Conservation (phyloP, 2,888 invertebrate genomes). For the Microchrysa polita region DNA sequence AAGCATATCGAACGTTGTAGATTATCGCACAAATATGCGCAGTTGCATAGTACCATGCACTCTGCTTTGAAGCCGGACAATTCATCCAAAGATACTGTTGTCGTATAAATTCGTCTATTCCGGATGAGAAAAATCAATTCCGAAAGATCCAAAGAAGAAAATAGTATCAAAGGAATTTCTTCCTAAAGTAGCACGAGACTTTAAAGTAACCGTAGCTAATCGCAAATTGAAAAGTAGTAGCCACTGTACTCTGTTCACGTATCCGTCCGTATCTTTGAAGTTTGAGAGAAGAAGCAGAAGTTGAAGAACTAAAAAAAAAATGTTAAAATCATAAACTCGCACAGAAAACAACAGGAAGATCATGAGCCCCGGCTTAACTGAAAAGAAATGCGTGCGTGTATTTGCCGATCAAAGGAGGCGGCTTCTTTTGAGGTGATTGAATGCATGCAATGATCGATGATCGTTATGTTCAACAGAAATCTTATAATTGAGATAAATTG, state of each 20-base stretch:
- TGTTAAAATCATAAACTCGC: background rate
- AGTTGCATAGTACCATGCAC: background rate
- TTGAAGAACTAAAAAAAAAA: too few species aligned
- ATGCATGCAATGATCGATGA: slow-evolving; percentile 43
- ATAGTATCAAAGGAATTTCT: too few species aligned
- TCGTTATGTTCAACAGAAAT: slow-evolving; percentile 42
- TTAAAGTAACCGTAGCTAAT: background rate
- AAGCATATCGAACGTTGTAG: slow-evolving; percentile 17
- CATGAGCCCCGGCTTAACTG: background rate
- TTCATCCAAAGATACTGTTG: background rate
- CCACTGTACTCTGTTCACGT: background rate
- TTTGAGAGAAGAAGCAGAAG: too few species aligned
- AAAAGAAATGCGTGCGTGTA: slow-evolving; percentile 8
- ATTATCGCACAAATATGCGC: background rate
- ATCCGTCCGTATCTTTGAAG: too few species aligned
- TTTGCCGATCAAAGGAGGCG: slow-evolving; percentile 11
- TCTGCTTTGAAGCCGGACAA: background rate
- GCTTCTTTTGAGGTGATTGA: slow-evolving; percentile 29
- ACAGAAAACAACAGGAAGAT: background rate
- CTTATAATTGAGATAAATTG: slow-evolving; percentile 44
- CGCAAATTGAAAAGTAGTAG: background rate
- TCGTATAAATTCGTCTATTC: background rate
- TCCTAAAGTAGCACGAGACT: slow-evolving; percentile 2
- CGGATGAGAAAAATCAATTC: background rate
- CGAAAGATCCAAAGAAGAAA: slow-evolving; percentile 1